These are phyloP conservation scores for Itoplectis maculator DNA, from an alignment of 2,888 invertebrate species.

Conservation along the genomic window DNA sequence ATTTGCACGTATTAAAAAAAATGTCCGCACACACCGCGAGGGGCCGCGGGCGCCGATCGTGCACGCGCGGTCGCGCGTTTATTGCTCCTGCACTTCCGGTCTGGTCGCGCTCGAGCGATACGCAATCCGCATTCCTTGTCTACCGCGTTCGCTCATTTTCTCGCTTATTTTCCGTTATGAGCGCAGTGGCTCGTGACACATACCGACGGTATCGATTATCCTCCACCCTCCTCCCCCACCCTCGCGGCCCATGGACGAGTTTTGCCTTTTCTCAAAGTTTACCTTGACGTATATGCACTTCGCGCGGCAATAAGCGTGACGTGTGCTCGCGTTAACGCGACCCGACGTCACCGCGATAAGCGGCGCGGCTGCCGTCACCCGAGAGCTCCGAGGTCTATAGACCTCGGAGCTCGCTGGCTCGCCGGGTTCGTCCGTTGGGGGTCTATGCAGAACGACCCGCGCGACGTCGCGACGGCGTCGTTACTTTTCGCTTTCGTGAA, in stretches of 20 bases:
- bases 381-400: too few species aligned
- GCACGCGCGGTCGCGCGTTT: slow-evolving; percentile 57
- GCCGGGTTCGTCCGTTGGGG: too few species aligned
- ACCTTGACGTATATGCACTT: not conserved
- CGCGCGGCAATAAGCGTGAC: slow-evolving; percentile 51
- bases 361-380: slow-evolving; percentile 26
- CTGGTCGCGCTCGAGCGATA: slow-evolving; percentile 29
- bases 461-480: slow-evolving; percentile 44
- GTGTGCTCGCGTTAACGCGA: slow-evolving; percentile 53
- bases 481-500: slow-evolving; percentile 61
- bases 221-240: too few species aligned
- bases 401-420: too few species aligned
- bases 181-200: slow-evolving; percentile 1
- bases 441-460: too few species aligned
- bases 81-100: slow-evolving; percentile 55
- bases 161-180: not conserved
- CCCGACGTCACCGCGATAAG: slow-evolving; percentile 54
- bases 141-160: not conserved
- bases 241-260: slow-evolving; percentile 8
- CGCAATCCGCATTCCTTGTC: slow-evolving; percentile 32
- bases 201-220: slow-evolving; percentile 40
- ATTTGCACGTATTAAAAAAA: not conserved
- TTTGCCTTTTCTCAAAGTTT: slow-evolving; percentile 36
- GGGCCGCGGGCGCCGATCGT: slow-evolving; percentile 5
- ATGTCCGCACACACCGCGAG: not conserved